These are phyloP conservation scores for Chouioia cunea DNA, from an alignment of 2,888 invertebrate species.

Conservation along the genomic window DNA sequence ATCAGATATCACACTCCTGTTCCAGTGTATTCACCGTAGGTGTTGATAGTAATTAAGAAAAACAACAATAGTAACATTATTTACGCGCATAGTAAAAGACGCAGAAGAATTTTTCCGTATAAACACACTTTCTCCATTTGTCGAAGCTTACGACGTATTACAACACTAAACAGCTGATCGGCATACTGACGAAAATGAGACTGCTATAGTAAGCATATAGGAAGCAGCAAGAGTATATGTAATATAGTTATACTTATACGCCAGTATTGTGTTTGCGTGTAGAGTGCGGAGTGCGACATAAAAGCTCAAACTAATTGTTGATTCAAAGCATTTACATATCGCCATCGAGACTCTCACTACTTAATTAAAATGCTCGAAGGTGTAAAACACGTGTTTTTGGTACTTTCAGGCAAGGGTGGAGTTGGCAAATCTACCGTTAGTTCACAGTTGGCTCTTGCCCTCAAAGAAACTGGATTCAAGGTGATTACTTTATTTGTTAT, in stretches of 20 bases:
- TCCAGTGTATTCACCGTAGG: no score
- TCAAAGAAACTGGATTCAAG: slow-evolving; percentile 84
- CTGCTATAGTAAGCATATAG: background rate
- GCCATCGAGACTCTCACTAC: background rate
- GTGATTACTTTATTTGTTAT: slow-evolving; percentile 69
- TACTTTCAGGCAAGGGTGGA: slow-evolving; percentile 99
- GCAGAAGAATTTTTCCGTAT: slow-evolving; percentile 33
- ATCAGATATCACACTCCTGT: background rate
- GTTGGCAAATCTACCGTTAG: slow-evolving; percentile 99
- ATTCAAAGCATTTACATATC: slow-evolving; percentile 16
- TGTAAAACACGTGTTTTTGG: slow-evolving; percentile 87
- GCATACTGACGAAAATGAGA: background rate
- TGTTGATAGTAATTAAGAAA: no score
- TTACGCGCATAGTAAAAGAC: slow-evolving; percentile 17
- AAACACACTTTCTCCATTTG: slow-evolving; percentile 20
- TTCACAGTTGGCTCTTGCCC: slow-evolving; percentile 89
- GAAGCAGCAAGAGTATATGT: background rate
- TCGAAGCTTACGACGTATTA: background rate
- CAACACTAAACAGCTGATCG: slow-evolving; percentile 27
- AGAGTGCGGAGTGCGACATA: slow-evolving; percentile 11
- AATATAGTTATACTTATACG: background rate
- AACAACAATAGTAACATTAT: background rate
- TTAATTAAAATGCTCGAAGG: slow-evolving; percentile 76
- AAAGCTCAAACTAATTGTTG: slow-evolving; percentile 8
- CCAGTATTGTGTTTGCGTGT: background rate